These are phyloP conservation scores for Aurelia sp. DNA, from an alignment of 30 jellyfish, hydroid and myxozoan species.

Conservation along the genomic window DNA sequence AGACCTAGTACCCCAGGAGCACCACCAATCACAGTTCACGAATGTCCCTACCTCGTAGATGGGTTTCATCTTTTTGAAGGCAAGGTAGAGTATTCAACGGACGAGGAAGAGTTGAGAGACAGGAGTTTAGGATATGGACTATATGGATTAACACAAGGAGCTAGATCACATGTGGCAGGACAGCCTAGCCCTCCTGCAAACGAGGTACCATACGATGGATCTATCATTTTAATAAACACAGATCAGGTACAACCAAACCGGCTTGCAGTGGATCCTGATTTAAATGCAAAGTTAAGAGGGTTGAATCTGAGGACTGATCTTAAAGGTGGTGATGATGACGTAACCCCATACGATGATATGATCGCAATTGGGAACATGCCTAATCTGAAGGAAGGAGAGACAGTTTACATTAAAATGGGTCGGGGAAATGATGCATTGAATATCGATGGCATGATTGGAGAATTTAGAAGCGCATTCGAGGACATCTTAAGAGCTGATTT, in stretches of 20 bases:
- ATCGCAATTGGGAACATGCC: constrained; percentile 22
- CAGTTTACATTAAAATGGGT: constrained; percentile 8
- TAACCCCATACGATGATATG: not conserved
- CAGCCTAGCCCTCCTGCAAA: not conserved
- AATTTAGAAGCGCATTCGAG: too few relatives aligned
- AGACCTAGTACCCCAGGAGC: not conserved
- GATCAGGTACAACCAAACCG: constrained; percentile 6
- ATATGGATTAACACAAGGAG: not conserved
- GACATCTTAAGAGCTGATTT: too few relatives aligned
- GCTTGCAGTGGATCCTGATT: not conserved
- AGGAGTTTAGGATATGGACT: not conserved
- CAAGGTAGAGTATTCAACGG: too few relatives aligned
- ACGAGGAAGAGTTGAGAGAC: not conserved
- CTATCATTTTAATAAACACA: constrained; percentile 10
- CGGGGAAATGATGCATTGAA: not conserved
- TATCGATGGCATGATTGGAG: too few relatives aligned
- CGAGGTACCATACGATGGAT: not conserved
- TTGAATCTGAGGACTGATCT: not conserved
- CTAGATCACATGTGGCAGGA: not conserved
- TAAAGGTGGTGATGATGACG: not conserved
- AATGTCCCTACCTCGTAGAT: constrained; percentile 22
- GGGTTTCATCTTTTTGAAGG: not conserved
- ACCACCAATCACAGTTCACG: not conserved
- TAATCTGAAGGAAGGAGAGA: constrained; percentile 2
- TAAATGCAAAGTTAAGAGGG: constrained; percentile 2